Evolutionary conservation across 2,113 vertebrate species (phyloP), one percentile per base, ranked within the genome.

Genomic region (Laticauda laticaudata): DNA sequence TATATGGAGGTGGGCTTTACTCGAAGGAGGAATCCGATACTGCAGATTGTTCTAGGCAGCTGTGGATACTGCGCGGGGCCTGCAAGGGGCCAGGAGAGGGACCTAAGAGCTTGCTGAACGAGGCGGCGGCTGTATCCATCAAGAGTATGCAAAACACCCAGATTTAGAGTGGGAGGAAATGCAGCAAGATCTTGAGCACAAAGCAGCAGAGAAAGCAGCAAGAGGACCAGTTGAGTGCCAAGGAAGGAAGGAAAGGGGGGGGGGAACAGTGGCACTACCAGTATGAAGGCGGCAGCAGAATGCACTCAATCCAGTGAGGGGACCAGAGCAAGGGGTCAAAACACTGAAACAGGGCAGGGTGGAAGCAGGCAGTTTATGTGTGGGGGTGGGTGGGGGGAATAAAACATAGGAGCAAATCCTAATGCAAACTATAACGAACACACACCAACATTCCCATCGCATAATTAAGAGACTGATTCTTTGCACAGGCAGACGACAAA

Each of bases 11-110:
- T 90, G 39, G 94, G 51, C 5, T 88, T 59, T 9, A 90, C 94
- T 89, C 1, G 81, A 86, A 43, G 87, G 86, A 21, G 24, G 56
- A 34, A 57, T 3, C 24, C 3, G 2, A 21, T 1, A 10, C 6
- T 6, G 29, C 6, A 1, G 45, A 6, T n/a, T 53, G 61, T 0
- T 0, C 0, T 1, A 87, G 48, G 6, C 64, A 56, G 64, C 24
- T 8, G 5, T 14, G 90, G 64, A 0, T 1, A 69, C 18, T 88
- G 59, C 45, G 90, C 87, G 90, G 43, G 26, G 54, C 26, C 1
- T 56, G 92, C 18, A 34, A 1, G 20, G 93, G 90, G n/a, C 2
- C 24, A 23, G 34, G 3, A 4, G 51, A 24, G 54, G 34, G 56
- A 26, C 21, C 6, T 3, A 5, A 1, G 56, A 26, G 64, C 48